Percentiles rank a stretch among this genome's conserved stretches.
Evolutionary conservation across 1,140 invertebrate species (phyloP).

Genomic region (Fopius arisanus): DNA sequence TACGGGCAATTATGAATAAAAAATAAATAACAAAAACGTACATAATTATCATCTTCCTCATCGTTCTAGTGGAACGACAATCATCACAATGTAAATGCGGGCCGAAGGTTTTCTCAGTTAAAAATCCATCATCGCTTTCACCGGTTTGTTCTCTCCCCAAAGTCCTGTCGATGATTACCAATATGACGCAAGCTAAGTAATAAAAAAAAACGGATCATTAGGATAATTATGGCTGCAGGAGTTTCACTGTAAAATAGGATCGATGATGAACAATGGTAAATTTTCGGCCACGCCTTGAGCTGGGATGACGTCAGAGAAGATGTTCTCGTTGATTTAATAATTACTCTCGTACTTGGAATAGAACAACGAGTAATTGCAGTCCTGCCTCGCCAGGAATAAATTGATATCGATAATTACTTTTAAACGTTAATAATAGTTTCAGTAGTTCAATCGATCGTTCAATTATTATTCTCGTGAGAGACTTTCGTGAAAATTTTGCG

Average conservation of each 20-base stretch:
- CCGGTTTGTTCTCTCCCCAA: neutral
- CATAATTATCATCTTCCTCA: slow-evolving; percentile 28
- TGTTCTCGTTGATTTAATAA: neutral
- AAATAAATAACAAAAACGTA: neutral
- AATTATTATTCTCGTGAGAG: too few species aligned
- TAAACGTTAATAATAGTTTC: too few species aligned
- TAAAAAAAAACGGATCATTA: neutral
- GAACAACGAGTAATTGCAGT: neutral
- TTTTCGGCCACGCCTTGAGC: neutral
- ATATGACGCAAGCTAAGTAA: neutral
- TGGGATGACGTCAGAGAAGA: neutral
- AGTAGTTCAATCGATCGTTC: too few species aligned
- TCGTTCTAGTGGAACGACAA: slow-evolving; percentile 24
- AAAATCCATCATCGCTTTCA: slow-evolving; percentile 11
- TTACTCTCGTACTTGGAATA: neutral
- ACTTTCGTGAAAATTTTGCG: too few species aligned
- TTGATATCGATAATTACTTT: too few species aligned
- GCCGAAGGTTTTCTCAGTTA: neutral
- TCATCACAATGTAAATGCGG: neutral
- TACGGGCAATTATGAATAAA: too few species aligned
- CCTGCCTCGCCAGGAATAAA: too few species aligned
- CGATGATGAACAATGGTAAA: neutral
- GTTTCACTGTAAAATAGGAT: neutral
- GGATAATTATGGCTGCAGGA: neutral
- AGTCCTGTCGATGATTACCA: neutral